These are phyloP conservation scores for Melanotaenia duboulayi DNA, from an alignment of 2,113 vertebrate genomes.

Conservation along the genomic window DNA sequence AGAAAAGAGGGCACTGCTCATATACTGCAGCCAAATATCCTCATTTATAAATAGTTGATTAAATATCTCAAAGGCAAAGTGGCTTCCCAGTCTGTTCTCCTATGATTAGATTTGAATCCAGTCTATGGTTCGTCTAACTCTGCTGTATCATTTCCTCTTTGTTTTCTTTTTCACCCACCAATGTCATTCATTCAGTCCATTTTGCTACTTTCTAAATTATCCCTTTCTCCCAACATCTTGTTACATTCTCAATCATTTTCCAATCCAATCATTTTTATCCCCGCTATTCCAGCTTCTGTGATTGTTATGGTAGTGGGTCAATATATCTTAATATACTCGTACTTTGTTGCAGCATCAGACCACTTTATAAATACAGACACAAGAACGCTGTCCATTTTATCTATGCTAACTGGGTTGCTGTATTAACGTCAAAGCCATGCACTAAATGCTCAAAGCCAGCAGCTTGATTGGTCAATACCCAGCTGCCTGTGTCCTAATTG, in stretches of 20 bases:
- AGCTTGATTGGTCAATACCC: slow-evolving; percentile 72
- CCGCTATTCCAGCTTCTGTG: slow-evolving; percentile 20
- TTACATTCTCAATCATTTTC: neutral
- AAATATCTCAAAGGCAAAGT: slow-evolving; percentile 55
- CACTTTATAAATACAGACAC: slow-evolving; percentile 5
- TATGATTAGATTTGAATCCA: slow-evolving; percentile 45
- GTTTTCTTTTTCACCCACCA: neutral
- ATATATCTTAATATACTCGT: slow-evolving; percentile 54
- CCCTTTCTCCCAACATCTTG: neutral
- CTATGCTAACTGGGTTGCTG: slow-evolving; percentile 39
- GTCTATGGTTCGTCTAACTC: slow-evolving; percentile 9
- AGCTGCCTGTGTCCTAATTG: slow-evolving; percentile 63
- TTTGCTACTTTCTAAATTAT: slow-evolving; percentile 1
- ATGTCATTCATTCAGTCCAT: neutral
- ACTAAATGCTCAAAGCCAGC: slow-evolving; percentile 46
- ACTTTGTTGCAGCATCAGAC: slow-evolving; percentile 27
- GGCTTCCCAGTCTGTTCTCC: slow-evolving; percentile 34
- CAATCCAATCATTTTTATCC: slow-evolving; percentile 24
- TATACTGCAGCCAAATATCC: slow-evolving; percentile 49
- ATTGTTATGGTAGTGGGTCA: slow-evolving; percentile 34
- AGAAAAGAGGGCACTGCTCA: slow-evolving; percentile 37
- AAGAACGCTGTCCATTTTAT: neutral
- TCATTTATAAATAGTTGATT: slow-evolving; percentile 60
- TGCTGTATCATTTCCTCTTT: neutral
- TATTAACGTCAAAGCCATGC: slow-evolving; percentile 52